Evolutionary conservation across 1,140 invertebrate species (phyloP).

Genomic region (Monomorium pharaonis): DNA sequence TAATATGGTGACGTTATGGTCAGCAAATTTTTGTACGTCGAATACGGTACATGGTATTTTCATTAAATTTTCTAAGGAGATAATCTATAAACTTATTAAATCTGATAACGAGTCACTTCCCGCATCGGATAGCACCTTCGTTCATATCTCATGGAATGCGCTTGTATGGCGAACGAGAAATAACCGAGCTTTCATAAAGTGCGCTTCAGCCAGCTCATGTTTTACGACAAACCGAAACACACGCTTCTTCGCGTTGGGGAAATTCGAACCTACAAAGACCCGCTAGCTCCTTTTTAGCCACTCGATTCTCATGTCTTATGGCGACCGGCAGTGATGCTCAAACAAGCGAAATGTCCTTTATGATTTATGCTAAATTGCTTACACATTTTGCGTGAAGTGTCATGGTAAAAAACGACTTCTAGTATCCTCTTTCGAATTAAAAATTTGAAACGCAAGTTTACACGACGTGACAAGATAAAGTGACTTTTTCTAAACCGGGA

Average conservation of each 20-base stretch:
- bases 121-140: neutral
- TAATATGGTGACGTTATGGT: neutral
- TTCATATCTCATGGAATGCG: conserved; percentile 7
- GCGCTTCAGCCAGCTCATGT: neutral
- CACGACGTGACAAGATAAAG: neutral
- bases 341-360: neutral
- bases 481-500: neutral
- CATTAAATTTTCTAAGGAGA: neutral
- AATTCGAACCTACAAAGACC: conserved; percentile 67
- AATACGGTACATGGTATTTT: neutral
- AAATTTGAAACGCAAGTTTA: neutral
- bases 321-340: conserved; percentile 61
- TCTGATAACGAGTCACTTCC: conserved; percentile 14
- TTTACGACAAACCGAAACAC: conserved; percentile 29
- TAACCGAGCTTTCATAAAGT: conserved; percentile 28
- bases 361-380: neutral
- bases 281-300: conserved; percentile 59
- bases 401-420: neutral
- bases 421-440: neutral
- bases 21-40: neutral
- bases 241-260: conserved; percentile 32
- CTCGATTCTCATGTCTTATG: conserved; percentile 58
- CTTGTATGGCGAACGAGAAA: conserved; percentile 13
- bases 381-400: neutral
- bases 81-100: conserved; percentile 8